Evolutionary conservation across 2,797 vertebrate species (phyloP), one percentile per base, ranked within the genome.

Genomic region (Channa striata): DNA sequence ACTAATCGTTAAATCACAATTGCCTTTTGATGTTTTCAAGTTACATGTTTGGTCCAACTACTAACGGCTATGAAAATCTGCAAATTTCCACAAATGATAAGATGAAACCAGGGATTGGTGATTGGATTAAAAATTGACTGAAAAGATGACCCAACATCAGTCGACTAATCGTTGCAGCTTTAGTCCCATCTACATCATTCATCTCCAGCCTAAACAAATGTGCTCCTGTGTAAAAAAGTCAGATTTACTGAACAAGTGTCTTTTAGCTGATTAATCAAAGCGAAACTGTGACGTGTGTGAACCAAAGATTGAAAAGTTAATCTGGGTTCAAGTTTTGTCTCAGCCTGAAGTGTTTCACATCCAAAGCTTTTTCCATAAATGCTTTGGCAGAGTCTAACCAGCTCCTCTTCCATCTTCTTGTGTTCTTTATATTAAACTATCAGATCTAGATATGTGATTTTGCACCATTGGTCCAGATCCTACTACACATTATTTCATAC

Each of bases 401-500:
- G 65, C 75, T 57, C n/a, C 19, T 57, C 72, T 16, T 62, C 59
- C 47, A 54, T 53, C 56, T 63, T 14, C 59, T 65, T 54, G 0
- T 48, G 20, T 76, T 54, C 54, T 73, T 74, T 63, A 57, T 56
- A 39, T 81, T 75, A 42, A 79, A 75, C 57, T 49, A 61, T 74
- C n/a, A n/a, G 80, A 83, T 81, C 77, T 59, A 76, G 83, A 89
- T 81, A 83, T 85, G 81, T 80, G 76, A 74, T 74, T 73, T 73
- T 82, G 72, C 71, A 80, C 70, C 54, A 2, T 83, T 63, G 58
- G 71, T 83, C 82, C 79, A 85, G 85, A 86, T 78, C 72, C 80
- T 83, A 86, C 58, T 84, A 87, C 80, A 61, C 20, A 80, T 72
- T 74, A 80, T 80, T 82, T 78, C 76, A 75, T 65, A 85, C 81